Evolutionary conservation across 2,888 invertebrate species (phyloP), one percentile per base, ranked within the genome.

Genomic region (Linnaemya tessellans): DNA sequence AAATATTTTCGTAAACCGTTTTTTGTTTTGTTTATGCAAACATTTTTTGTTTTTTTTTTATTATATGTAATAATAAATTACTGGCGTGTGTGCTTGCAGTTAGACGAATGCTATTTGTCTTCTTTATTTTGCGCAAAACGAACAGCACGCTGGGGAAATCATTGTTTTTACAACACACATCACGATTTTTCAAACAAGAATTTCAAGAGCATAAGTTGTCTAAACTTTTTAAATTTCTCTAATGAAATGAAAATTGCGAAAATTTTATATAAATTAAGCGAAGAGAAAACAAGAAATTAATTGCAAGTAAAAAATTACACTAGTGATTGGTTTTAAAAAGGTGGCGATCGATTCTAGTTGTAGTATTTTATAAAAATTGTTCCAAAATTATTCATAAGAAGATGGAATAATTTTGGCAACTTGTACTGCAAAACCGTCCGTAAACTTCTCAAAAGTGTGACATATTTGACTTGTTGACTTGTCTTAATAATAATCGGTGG

Each of bases 71-170:
- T 41, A 41, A 41, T 41, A 60, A 56, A 62, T 41, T 25, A 22
- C 30, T 64, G 60, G 20, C 20, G 58, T 73, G 56, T 73, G 15
- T 49, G 62, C 41, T 62, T 0, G 22, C 15, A 58, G 49, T 80
- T 67, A 67, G 41, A 56, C 8, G 22, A 60, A 20, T 49, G 13
- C 51, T 43, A n/a, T 51, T 46, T 70, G 22, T 49, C 46, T 74
- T 38, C 11, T 70, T 74, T 35, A 11, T 51, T 64, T 49, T 67
- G 56, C 22, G 18, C 15, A 64, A n/a, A 78, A 81, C 22, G 74
- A 79, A 85, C 74, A 70, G 74, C 75, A 51, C 84, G 56, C 79
- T 70, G n/a, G 84, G 84, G 84, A 85, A 85, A 85, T 85, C 84
- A 85, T 74, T 18, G 60, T 70, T 79, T 64, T 71, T 84, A 77